Base-by-base conservation (phyloP, 2,797 vertebrate genomes). In the Oreortyx pictus region DNA sequence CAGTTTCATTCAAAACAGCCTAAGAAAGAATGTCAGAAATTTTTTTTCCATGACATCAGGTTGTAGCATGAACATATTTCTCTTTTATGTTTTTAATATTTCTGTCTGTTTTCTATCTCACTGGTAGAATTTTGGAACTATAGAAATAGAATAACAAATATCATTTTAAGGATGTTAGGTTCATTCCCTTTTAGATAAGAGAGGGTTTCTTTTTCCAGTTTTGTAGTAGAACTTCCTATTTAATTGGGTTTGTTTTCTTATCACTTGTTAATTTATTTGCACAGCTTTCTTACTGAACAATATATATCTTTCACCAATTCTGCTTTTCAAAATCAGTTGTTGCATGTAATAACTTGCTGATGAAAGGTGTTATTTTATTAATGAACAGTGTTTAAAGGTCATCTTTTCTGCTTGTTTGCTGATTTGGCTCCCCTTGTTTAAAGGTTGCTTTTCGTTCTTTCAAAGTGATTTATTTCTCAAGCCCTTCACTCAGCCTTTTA, bases 211-310 rank as follows among this genome's bases (percentile, higher is more conserved):
- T 90, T 93, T 90, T 10, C 9, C 33, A 72, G 68, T 76, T 86
- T 75, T 84, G 10, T 56, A n/a, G 41, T 72, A 83, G 76, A 94
- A 65, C 17, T 47, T 89, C 43, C 57, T 61, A 56, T 43, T 92
- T 89, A 65, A 39, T 14, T 75, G 94, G 76, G 90, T 85, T 94
- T 67, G 90, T 41, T 92, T 96, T 96, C 52, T 94, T 94, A 66
- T 35, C 87, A 31, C 25, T 93, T 76, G 73, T 56, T 92, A 54
- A 82, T 79, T 86, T 84, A 93, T 67, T 76, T 74, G 19, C 20
- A 68, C 33, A 84, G 56, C 82, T 96, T 87, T 33, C 66, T 94
- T 59, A 81, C 59, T 78, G 72, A 85, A 72, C 29, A 86, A 77
- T 12, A 13, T 39, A 46, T 43, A 39, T 76, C 12, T 70, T 76